Evolutionary conservation across 2,888 invertebrate species (phyloP).

Genomic region (Noctua pronuba): DNA sequence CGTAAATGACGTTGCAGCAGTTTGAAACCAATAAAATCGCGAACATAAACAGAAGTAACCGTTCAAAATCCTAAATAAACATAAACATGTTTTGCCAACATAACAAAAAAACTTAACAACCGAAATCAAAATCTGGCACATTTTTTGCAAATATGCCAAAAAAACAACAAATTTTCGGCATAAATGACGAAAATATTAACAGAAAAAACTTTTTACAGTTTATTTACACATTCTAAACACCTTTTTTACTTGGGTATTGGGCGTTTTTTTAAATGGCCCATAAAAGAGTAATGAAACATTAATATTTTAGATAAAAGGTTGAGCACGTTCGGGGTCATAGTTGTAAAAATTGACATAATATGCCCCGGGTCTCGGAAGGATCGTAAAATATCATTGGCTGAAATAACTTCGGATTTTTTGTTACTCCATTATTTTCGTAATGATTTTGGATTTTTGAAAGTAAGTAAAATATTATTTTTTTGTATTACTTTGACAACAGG

Average conservation of each 20-base stretch:
- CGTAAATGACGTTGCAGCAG: neutral
- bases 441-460: slow-evolving; percentile 20
- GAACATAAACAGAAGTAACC: neutral
- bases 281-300: slow-evolving; percentile 78
- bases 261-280: slow-evolving; percentile 69
- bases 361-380: slow-evolving; percentile 66
- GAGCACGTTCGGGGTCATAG: slow-evolving; percentile 72
- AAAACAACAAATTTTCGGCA: slow-evolving; percentile 3
- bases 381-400: slow-evolving; percentile 75
- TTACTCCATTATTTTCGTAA: slow-evolving; percentile 71
- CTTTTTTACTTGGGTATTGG: slow-evolving; percentile 50
- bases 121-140: slow-evolving; percentile 17
- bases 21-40: slow-evolving; percentile 2
- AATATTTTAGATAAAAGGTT: slow-evolving; percentile 79
- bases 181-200: slow-evolving; percentile 12
- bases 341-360: slow-evolving; percentile 81
- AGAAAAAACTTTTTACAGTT: slow-evolving; percentile 35
- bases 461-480: no score
- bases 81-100: slow-evolving; percentile 12
- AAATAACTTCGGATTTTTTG: slow-evolving; percentile 69
- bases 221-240: slow-evolving; percentile 47
- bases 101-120: slow-evolving; percentile 41
- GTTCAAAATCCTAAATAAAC: slow-evolving; percentile 32
- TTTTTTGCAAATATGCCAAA: slow-evolving; percentile 24
- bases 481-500: no score